Base-by-base conservation (phyloP, 2,113 vertebrate species). In the Megaceryle maxima region DNA sequence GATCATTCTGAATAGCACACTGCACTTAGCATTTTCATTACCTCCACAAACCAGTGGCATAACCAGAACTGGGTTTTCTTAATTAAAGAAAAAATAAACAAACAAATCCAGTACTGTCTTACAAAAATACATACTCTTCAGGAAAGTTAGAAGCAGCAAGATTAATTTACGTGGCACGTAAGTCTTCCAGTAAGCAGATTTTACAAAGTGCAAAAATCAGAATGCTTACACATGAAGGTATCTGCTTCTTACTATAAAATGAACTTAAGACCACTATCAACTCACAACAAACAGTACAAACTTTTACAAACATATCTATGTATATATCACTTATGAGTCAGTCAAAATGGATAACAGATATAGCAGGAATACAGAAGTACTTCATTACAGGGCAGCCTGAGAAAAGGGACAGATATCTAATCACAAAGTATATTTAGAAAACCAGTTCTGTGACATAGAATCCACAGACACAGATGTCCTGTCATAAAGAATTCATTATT, bases 401-500 rank as follows among this genome's bases (percentile, higher is more conserved):
- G 66, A 75, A 92, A 86, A 93, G 22, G 31, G 19, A 63, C 2
- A 83, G 41, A 2, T 37, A 87, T 10, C 63, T 78, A 78, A 72
- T 10, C 51, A 43, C 35, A 17, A 90, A 60, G 44, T 15, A 10
- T 39, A 79, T 64, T 89, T 75, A 84, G 81, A 87, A 89, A 95
- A 78, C 33, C 60, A 81, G 33, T 72, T 87, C 69, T 76, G 37
- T 63, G 77, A 87, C 39, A 72, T 11, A 75, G 29, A 29, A 87
- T 68, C 70, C 64, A 80, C 13, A 53, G 48, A 72, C 62, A 83
- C 41, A 89, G 66, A 64, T 87, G 83, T 53, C 91, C 81, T 51
- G n/a, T 51, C 59, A 94, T 95, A 90, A 95, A 93, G 75, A 95
- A 95, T 93, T 93, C 63, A 92, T 94, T 93, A 74, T 86, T 93